phyloP scores from a whole-genome alignment of 2,113 vertebrate species.

The Pao palembangensis region DNA sequence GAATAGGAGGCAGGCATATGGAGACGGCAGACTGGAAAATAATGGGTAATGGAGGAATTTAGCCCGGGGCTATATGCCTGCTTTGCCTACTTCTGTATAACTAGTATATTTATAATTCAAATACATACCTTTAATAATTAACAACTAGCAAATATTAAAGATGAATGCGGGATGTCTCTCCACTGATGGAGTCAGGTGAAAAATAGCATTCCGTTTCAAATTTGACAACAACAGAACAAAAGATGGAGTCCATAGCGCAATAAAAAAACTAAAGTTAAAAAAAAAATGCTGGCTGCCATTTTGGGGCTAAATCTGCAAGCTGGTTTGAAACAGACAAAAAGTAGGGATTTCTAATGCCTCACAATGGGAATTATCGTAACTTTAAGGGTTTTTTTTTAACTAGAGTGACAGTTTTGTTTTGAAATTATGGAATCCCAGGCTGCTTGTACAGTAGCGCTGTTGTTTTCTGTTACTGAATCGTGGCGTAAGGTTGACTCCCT shows the following conservation, averaged over 20 bases:
- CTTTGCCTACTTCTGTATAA: conserved; percentile 99
- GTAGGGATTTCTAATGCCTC: too few species aligned
- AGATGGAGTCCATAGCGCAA: conserved; percentile 70
- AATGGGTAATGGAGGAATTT: conserved; percentile 99
- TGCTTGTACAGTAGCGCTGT: conserved; percentile 13
- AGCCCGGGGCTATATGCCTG: conserved; percentile 97
- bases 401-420: too few species aligned
- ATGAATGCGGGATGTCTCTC: conserved; percentile 91
- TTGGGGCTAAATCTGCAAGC: neutral
- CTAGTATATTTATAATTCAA: conserved; percentile 99
- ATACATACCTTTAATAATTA: conserved; percentile 99
- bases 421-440: neutral
- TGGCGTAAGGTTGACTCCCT: conserved; percentile 29
- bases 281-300: conserved; percentile 63
- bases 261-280: neutral
- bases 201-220: conserved; percentile 79
- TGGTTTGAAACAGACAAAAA: too few species aligned
- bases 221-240: conserved; percentile 84
- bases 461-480: conserved; percentile 30
- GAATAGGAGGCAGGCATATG: conserved; percentile 92
- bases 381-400: too few species aligned
- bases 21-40: conserved; percentile 97
- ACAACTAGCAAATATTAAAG: conserved; percentile 98
- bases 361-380: too few species aligned
- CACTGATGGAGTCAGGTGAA: conserved; percentile 79